Evolutionary conservation across 2,888 invertebrate species (phyloP).

Genomic region (Tiliacea citrago): DNA sequence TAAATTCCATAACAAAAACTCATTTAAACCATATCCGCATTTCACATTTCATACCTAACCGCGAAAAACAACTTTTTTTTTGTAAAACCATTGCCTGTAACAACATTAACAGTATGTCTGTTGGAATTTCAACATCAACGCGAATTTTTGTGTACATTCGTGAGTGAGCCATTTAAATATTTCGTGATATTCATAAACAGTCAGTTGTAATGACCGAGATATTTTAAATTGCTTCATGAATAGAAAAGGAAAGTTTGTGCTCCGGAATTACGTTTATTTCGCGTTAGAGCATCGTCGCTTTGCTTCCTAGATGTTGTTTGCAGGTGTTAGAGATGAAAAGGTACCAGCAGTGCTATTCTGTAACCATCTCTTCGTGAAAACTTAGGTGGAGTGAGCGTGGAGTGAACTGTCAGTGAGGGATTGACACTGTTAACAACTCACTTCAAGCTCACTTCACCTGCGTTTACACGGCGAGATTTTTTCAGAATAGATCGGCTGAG

Average conservation of each 20-base stretch:
- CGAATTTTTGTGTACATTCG: constrained; percentile 63
- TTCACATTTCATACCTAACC: constrained; percentile 50
- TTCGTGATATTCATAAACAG: constrained; percentile 76
- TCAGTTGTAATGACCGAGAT: constrained; percentile 71
- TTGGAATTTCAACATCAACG: constrained; percentile 47
- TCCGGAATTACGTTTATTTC: constrained; percentile 42
- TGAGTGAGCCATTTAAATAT: constrained; percentile 73
- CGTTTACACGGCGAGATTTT: no score
- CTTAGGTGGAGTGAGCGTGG: no score
- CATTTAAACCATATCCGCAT: constrained; percentile 29
- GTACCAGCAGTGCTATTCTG: no score
- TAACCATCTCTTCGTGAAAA: no score
- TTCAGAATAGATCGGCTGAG: no score
- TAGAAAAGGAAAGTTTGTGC: constrained; percentile 71
- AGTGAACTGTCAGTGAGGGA: no score
- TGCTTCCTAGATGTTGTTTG: constrained; percentile 32
- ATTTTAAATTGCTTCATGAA: constrained; percentile 85
- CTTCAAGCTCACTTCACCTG: no score
- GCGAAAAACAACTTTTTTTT: constrained; percentile 59
- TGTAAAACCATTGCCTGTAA: constrained; percentile 60
- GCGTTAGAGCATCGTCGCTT: constrained; percentile 20
- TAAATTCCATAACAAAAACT: constrained; percentile 20
- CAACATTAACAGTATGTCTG: constrained; percentile 61
- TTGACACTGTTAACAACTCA: no score
- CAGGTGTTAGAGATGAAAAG: constrained; percentile 18